Percentiles rank a stretch among this genome's conserved stretches.
Evolutionary conservation across 2,888 invertebrate genomes (phyloP).

Genomic region (Acrobasis consociella): DNA sequence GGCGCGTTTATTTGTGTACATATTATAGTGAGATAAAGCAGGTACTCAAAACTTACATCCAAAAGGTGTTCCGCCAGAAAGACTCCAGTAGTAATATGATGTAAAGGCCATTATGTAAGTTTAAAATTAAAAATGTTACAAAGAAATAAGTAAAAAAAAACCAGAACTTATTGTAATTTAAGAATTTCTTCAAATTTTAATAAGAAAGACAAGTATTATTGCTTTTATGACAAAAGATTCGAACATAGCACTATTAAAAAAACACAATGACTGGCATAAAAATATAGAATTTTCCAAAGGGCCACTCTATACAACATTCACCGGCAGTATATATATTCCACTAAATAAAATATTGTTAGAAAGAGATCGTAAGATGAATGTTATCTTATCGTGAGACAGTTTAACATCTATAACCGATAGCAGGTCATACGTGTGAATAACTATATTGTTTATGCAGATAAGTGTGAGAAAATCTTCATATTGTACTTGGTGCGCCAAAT

Average conservation of each 20-base stretch:
- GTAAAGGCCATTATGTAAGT: neutral
- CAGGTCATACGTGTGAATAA: neutral
- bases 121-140: no score
- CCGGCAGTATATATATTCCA: neutral
- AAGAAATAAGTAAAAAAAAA: no score
- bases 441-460: neutral
- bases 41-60: slow-evolving; percentile 3
- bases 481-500: neutral
- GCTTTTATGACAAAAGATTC: no score
- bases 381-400: slow-evolving; percentile 20
- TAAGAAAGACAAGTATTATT: no score
- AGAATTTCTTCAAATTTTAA: no score
- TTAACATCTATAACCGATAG: slow-evolving; percentile 23
- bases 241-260: no score
- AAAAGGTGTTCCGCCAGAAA: neutral
- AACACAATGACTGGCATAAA: neutral
- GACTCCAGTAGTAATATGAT: slow-evolving; percentile 4
- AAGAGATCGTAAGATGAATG: slow-evolving; percentile 6
- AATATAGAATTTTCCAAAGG: neutral
- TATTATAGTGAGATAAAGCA: neutral
- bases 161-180: no score
- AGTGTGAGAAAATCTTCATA: neutral
- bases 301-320: neutral
- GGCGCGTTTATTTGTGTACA: neutral
- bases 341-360: slow-evolving; percentile 3